Percentiles rank a stretch among this genome's conserved stretches.
phyloP scores from a whole-genome alignment of 2,113 vertebrate genomes.

The Macheiramphus alcinus region DNA sequence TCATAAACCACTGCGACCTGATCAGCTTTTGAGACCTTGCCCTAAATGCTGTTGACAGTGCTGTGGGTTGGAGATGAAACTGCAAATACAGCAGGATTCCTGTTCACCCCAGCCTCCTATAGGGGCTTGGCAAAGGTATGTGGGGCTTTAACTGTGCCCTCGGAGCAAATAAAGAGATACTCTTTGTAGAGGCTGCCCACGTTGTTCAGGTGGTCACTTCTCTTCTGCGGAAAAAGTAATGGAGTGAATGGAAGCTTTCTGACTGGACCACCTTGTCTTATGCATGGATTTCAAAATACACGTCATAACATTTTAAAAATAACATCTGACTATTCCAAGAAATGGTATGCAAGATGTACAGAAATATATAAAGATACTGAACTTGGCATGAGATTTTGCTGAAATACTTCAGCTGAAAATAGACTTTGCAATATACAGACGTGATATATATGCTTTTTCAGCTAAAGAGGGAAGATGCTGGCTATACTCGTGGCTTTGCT shows the following conservation, averaged over 20 bases:
- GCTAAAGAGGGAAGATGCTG: neutral
- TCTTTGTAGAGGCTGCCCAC: neutral
- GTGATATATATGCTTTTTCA: neutral
- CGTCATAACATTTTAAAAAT: neutral
- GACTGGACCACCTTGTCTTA: neutral
- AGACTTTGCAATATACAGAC: neutral
- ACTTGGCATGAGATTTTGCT: neutral
- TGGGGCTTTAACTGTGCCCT: neutral
- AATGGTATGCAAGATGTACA: neutral
- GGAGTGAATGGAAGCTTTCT: neutral
- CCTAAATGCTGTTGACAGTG: neutral
- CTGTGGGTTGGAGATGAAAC: neutral
- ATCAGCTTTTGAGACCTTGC: neutral
- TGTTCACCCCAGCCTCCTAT: neutral
- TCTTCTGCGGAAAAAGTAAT: neutral
- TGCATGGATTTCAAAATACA: neutral
- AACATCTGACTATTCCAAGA: neutral
- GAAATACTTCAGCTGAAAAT: neutral
- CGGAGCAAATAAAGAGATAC: neutral
- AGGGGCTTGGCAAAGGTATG: neutral
- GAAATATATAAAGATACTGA: neutral
- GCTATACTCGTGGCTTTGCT: slow-evolving; percentile 4
- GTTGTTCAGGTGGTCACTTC: neutral
- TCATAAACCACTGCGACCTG: neutral
- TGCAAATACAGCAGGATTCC: neutral